Percentiles rank a stretch among this genome's conserved stretches.
phyloP scores from a whole-genome alignment of 2,797 vertebrate species.

The Coracias cyanogaster region DNA sequence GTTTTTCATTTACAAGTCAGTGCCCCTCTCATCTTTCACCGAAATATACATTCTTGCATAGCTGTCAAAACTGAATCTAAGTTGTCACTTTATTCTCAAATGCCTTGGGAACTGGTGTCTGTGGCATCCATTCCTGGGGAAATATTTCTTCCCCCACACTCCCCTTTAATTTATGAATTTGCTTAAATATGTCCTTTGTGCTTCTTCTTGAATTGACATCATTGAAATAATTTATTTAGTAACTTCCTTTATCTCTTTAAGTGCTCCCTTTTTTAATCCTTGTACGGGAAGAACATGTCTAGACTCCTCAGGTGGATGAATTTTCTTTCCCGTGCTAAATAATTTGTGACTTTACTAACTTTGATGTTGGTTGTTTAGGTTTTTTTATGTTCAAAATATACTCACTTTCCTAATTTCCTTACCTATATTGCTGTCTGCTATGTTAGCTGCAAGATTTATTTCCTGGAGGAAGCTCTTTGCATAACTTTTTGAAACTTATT shows the following conservation, averaged over 20 bases:
- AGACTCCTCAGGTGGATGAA: background rate
- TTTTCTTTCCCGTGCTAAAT: background rate
- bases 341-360: background rate
- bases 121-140: background rate
- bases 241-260: background rate
- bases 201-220: background rate
- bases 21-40: background rate
- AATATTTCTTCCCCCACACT: background rate
- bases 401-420: background rate
- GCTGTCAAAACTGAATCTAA: background rate
- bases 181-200: background rate
- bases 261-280: background rate
- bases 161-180: background rate
- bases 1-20: slow-evolving; percentile 10
- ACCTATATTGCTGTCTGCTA: background rate
- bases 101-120: background rate
- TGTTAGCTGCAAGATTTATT: background rate
- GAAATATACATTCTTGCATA: background rate
- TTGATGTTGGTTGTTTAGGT: too few relatives aligned
- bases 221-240: background rate
- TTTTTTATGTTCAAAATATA: background rate
- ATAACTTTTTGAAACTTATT: background rate
- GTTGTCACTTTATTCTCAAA: background rate
- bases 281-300: background rate
- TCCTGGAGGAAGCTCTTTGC: background rate